Evolutionary conservation across 2,888 invertebrate genomes (phyloP), one percentile per base, ranked within the genome.

Genomic region (Galeopsomyia nigrocyanea): DNA sequence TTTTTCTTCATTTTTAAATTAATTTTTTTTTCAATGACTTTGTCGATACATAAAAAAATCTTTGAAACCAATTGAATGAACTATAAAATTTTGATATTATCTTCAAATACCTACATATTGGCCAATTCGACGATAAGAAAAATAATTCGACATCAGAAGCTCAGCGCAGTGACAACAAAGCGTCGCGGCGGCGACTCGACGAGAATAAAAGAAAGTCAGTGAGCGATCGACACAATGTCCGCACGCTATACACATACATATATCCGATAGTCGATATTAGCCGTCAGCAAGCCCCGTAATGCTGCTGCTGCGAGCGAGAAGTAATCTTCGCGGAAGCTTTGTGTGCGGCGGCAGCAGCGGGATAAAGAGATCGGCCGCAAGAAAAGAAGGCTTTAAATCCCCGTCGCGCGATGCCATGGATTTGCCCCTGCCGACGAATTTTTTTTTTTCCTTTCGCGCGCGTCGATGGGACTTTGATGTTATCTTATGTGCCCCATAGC

Each of bases 251-350:
- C 13, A 10, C 13, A 39, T 10, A 39, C 13, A 10, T 10, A 10
- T 39, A 39, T 39, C 10, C 51, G 21, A 39, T 39, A 39, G 39
- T 39, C 49, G 56, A 61, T 63, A 63, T 57, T 69, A 51, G 50
- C 57, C 39, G 17, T 17, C 17, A 57, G 49, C 22, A 79, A 78
- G 80, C 77, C 77, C 79, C 77, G 80, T 81, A 83, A 82, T 83
- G 79, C 80, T 13, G 3, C 57, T 75, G 71, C 61, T 76, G 78
- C 75, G 76, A 74, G 78, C 80, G 80, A 79, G 76, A 76, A 74
- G 84, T 86, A 86, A 86, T 84, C 85, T 84, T 82, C 79, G 79
- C 79, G 80, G 80, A 78, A 81, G 80, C 81, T 84, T 85, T 86
- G 85, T 85, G 80, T 77, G 74, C 53, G 14, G 53, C 16, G 19